A percentile compares a stretch with the other conserved stretches of the same genome.
phyloP scores from a whole-genome alignment of 1,140 invertebrate species.

The Philotrypesis tridentata region DNA sequence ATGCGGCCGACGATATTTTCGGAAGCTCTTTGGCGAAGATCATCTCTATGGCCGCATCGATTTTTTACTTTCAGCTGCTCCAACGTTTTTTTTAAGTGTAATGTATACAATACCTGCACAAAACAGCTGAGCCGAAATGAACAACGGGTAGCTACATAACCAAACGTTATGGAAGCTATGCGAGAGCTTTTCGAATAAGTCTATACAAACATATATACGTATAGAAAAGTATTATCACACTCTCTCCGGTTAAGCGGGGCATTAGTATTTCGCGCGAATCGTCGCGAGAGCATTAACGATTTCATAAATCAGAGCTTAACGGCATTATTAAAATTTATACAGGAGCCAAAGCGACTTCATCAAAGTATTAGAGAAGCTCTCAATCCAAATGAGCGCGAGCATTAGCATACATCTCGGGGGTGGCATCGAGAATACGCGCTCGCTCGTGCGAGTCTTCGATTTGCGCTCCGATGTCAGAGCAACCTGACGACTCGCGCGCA shows the following conservation, averaged over 20 bases:
- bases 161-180: too few species aligned
- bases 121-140: too few species aligned
- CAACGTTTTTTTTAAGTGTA: too few species aligned
- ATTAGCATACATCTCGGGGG: too few species aligned
- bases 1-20: background rate
- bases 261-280: background rate
- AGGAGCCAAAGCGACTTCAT: background rate
- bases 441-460: background rate
- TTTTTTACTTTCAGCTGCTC: too few species aligned
- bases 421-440: background rate
- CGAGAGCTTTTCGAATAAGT: too few species aligned
- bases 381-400: background rate
- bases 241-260: background rate
- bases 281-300: background rate
- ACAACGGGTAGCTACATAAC: too few species aligned
- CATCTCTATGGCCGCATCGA: too few species aligned
- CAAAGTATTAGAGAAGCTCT: background rate
- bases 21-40: background rate
- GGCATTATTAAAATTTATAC: background rate
- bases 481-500: too few species aligned
- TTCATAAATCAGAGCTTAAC: background rate
- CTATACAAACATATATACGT: background rate
- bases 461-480: background rate
- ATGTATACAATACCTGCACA: too few species aligned
- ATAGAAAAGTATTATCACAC: background rate